Evolutionary conservation across 2,113 vertebrate species (phyloP), one percentile per base, ranked within the genome.

Genomic region (Paramormyrops kingsleyae): DNA sequence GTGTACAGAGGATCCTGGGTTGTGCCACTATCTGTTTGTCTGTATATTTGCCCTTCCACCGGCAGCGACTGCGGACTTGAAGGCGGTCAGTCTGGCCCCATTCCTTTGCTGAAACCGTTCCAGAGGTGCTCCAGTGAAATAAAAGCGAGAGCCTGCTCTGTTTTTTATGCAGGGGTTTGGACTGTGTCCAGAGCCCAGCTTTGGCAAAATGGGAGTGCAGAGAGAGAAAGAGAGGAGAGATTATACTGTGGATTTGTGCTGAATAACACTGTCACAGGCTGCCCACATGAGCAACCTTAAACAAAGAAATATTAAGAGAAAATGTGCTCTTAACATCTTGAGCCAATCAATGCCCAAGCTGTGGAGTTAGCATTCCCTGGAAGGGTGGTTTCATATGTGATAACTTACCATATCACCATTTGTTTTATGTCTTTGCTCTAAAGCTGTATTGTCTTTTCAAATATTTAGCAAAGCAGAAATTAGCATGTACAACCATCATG

Each of bases 161-260:
- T 46, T 44, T 83, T 90, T 88, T 88, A 87, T 19, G 46, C 74
- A 13, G 44, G 50, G 66, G 70, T 87, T 66, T 90, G 89, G 70
- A 88, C 12, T 86, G 47, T 70, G 35, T 66, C 86, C 89, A 88
- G 80, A 24, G 24, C 6, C 27, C n/a, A 56, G 86, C 21, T 53
- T 49, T 90, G n/a, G 56, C 5, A 44, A 74, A 50, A 53, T 35
- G 77, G 49, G 39, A 80, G 70, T 50, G n/a, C 24, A 56, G 13
- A 21, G 47, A 24, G 49, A 31, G 89, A 12, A 74, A 19, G 42
- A 46, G 83, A 86, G 35, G 44, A n/a, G 46, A 15, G 24, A 27
- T 50, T 47, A 86, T 86, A 50, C 44, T 50, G 47, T n/a, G 83
- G 44, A 86, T 86, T 86, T n/a, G 27, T 27, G 49, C 44, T 86